Evolutionary conservation across 2,113 vertebrate genomes (phyloP), one percentile per base, ranked within the genome.

Genomic region (Callionymus lyra): DNA sequence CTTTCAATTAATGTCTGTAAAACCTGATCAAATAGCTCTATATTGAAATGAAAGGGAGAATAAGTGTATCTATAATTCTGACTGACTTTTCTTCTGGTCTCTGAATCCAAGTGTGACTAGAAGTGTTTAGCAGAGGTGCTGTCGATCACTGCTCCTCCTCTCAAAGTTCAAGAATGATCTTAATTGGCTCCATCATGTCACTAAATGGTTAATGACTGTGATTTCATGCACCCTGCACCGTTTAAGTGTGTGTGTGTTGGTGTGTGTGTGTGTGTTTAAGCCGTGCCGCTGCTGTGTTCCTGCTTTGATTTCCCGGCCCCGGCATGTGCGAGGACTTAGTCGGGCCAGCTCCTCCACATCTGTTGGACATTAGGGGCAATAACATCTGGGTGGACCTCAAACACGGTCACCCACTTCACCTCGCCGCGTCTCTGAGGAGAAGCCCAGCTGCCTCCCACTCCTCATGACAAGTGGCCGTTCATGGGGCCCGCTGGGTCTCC

Each of bases 351-450:
- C 72, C 65, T 50, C 56, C 41, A 84, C 80, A 85, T 85, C 80
- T 82, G 81, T 73, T 78, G 73, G 68, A 71, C 70, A 84, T 85
- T 85, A 85, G 64, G 65, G 64, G 63, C 68, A 79, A 80, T 79
- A 84, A 83, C 83, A 85, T 76, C 81, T 83, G 77, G 80, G 74
- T 56, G 74, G 81, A 84, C 81, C 80, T 81, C 77, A 79, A 79
- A 82, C 72, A 75, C 62, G 70, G 80, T 82, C 83, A 80, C 70
- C 80, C 80, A 82, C 82, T 84, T 84, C 82, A 84, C 80, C 80
- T 72, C 62, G 9, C 69, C 13, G 71, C 72, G 72, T 84, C 71
- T 82, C 80, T 75, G 71, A 78, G 82, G 78, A 82, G 75, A 80
- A 79, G 78, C 74, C 72, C 74, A 63, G 79, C 76, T 68, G 80